A percentile compares a stretch with the other conserved stretches of the same genome.
These are phyloP conservation scores for Theropithecus gelada DNA, from an alignment of 2,113 vertebrate genomes.

Conservation along the genomic window DNA sequence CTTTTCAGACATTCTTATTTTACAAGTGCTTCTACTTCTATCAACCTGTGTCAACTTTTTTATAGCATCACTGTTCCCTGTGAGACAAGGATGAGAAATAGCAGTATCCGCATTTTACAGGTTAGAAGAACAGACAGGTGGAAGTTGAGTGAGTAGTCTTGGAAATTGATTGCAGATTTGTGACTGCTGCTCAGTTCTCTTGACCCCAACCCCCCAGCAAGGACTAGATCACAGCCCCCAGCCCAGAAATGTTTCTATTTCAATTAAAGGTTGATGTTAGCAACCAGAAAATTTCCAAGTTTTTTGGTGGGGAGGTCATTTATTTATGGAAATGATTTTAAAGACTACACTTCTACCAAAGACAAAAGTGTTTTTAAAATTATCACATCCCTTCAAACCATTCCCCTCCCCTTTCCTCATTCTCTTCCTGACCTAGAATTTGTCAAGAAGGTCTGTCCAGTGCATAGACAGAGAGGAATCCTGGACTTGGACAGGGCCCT, in stretches of 20 bases:
- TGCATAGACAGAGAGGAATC: neutral
- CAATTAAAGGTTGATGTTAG: neutral
- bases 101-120: neutral
- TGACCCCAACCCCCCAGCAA: neutral
- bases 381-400: neutral
- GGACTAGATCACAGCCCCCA: neutral
- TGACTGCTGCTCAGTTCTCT: neutral
- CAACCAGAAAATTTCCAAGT: neutral
- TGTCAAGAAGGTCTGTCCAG: neutral
- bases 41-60: neutral
- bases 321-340: conserved; percentile 10
- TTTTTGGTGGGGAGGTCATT: neutral
- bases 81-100: neutral
- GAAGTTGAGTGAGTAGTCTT: no score
- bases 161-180: neutral
- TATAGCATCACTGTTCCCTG: neutral
- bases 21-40: neutral
- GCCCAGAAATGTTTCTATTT: neutral
- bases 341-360: neutral
- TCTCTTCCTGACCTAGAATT: neutral
- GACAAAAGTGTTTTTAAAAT: neutral
- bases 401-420: neutral
- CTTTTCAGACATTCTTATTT: neutral
- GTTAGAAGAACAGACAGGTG: neutral
- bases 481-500: neutral